Evolutionary conservation across 2,888 invertebrate genomes (phyloP).

Genomic region (Cyrtodaria siliqua): DNA sequence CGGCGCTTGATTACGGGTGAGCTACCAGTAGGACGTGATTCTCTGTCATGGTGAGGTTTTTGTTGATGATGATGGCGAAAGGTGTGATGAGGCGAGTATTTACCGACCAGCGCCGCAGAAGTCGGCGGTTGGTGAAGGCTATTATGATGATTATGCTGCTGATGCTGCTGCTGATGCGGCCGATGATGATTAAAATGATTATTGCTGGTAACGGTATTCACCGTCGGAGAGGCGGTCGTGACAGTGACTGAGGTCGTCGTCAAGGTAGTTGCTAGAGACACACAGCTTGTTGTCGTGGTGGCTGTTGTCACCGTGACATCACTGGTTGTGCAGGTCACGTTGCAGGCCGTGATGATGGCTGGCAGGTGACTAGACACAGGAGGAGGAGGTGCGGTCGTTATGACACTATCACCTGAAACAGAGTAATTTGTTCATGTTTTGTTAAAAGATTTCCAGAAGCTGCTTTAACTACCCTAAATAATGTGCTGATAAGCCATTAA

Average conservation of each 20-base stretch:
- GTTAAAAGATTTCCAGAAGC: no score
- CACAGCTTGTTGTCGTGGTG: slow-evolving; percentile 81
- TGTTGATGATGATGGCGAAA: slow-evolving; percentile 6
- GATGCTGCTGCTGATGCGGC: no score
- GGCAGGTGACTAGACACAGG: slow-evolving; percentile 47
- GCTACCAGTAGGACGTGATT: slow-evolving; percentile 11
- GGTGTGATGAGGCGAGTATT: slow-evolving; percentile 13
- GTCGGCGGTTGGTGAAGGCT: slow-evolving; percentile 16
- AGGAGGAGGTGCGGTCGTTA: slow-evolving; percentile 15
- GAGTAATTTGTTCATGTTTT: no score
- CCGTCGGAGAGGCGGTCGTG: slow-evolving; percentile 20
- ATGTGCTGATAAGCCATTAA: no score
- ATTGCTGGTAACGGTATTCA: no score
- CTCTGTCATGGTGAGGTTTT: slow-evolving; percentile 9
- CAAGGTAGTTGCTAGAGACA: slow-evolving; percentile 42
- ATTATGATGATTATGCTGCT: slow-evolving; percentile 5
- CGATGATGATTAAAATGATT: no score
- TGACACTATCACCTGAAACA: slow-evolving; percentile 46
- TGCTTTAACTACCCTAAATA: no score
- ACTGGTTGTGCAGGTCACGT: slow-evolving; percentile 80
- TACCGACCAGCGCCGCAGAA: slow-evolving; percentile 5
- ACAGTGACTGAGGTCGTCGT: slow-evolving; percentile 26
- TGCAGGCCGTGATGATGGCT: slow-evolving; percentile 87
- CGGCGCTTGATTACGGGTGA: slow-evolving; percentile 46
- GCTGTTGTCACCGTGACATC: slow-evolving; percentile 71